phyloP scores from a whole-genome alignment of 2,797 vertebrate species.

The Mareca strepera region DNA sequence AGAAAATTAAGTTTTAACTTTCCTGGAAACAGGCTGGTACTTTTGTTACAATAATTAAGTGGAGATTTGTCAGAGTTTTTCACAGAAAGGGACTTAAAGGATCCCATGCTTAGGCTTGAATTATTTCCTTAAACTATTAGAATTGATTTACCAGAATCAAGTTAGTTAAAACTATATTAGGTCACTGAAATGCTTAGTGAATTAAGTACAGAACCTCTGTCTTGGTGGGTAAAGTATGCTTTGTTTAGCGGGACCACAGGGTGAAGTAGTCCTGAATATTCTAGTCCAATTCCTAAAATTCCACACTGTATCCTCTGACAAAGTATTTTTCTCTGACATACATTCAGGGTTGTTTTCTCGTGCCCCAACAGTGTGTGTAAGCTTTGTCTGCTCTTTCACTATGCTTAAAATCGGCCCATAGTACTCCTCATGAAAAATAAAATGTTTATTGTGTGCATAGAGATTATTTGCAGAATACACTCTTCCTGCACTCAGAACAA shows the following conservation, averaged over 20 bases:
- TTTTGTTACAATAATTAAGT: background rate
- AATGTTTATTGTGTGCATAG: background rate
- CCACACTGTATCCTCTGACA: background rate
- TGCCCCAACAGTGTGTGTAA: background rate
- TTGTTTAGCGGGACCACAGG: background rate
- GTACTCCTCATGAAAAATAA: background rate
- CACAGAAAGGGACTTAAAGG: background rate
- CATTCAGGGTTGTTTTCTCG: background rate
- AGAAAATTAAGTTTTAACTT: background rate
- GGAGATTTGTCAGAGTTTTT: background rate
- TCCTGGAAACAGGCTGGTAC: background rate
- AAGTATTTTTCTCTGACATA: background rate
- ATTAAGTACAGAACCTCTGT: background rate
- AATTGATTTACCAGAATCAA: background rate
- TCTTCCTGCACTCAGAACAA: background rate
- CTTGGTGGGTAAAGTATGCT: background rate
- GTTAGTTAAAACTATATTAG: background rate
- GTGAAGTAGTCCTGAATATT: background rate
- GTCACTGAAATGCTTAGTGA: background rate
- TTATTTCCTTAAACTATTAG: background rate
- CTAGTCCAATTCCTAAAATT: background rate
- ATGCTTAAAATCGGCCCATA: background rate
- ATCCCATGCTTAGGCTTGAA: background rate
- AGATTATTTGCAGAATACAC: background rate
- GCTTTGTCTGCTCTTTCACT: background rate